phyloP scores from a whole-genome alignment of 2,888 invertebrate species.

The Galerucella nymphaeae region DNA sequence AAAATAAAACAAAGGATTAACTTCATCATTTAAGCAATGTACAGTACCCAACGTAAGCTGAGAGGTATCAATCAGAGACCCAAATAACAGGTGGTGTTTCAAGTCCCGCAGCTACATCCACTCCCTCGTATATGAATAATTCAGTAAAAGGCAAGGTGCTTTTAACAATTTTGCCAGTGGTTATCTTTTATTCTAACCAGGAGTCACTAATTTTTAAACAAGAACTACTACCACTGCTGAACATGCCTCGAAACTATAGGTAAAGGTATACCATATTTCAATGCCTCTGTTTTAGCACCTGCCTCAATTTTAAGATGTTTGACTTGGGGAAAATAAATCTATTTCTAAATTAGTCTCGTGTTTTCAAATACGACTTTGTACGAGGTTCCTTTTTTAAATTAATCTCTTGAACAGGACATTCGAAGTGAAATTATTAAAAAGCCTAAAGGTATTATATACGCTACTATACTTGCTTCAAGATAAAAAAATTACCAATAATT shows the following conservation, averaged over 20 bases:
- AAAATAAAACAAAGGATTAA: constrained; percentile 5
- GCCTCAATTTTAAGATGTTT: constrained; percentile 13
- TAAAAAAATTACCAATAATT: no score
- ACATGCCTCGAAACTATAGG: constrained; percentile 32
- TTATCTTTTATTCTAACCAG: constrained; percentile 45
- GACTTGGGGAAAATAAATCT: constrained; percentile 9
- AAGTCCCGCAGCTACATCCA: constrained; percentile 34
- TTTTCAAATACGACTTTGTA: not conserved
- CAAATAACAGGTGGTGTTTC: constrained; percentile 25
- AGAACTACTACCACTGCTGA: constrained; percentile 42
- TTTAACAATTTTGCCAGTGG: constrained; percentile 54
- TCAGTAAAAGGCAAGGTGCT: constrained; percentile 55
- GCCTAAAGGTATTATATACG: no score
- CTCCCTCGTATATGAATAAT: constrained; percentile 53
- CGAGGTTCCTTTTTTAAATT: not conserved
- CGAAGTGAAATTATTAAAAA: no score
- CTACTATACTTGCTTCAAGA: no score
- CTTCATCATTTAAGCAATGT: not conserved
- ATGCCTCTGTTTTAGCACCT: constrained; percentile 15
- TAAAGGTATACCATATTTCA: constrained; percentile 22
- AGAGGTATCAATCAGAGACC: constrained; percentile 31
- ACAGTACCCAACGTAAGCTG: constrained; percentile 7
- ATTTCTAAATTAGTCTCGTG: not conserved
- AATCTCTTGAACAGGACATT: no score
- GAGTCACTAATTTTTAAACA: constrained; percentile 49